Conservation (phyloP, 2,113 vertebrate genomes). For the human (Homo sapiens) region DNA sequence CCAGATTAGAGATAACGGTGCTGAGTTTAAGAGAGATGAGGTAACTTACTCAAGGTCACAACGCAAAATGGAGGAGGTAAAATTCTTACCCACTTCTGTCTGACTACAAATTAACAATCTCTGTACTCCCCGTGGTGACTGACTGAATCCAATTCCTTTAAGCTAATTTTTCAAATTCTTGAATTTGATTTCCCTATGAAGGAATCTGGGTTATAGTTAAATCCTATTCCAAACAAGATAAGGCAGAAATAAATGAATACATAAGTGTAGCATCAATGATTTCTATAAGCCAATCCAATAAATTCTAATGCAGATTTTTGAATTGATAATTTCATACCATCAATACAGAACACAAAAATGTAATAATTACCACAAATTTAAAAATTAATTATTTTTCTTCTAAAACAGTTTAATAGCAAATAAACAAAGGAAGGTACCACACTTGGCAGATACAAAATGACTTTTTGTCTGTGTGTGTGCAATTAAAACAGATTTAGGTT, state of each 20-base stretch:
- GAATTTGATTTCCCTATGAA: background rate
- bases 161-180: background rate
- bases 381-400: constrained; percentile 81
- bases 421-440: constrained; percentile 94
- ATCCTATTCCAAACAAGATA: constrained; percentile 7
- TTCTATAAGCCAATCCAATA: background rate
- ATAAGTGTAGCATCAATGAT: background rate
- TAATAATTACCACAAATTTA: background rate
- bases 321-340: background rate
- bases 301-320: background rate
- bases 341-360: background rate
- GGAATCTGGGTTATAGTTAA: constrained; percentile 28
- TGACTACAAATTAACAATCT: background rate
- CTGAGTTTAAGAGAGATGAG: background rate
- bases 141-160: constrained; percentile 19
- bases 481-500: no score
- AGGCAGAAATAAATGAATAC: background rate
- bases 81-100: background rate
- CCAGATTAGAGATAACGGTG: background rate
- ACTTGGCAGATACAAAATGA: constrained; percentile 95
- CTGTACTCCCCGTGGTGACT: background rate
- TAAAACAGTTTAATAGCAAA: constrained; percentile 97
- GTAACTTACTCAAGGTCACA: background rate
- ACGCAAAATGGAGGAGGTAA: background rate
- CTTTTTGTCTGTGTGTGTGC: constrained; percentile 88